Conservation (phyloP, 2,797 vertebrate species). For the Moxostoma hubbsi region DNA sequence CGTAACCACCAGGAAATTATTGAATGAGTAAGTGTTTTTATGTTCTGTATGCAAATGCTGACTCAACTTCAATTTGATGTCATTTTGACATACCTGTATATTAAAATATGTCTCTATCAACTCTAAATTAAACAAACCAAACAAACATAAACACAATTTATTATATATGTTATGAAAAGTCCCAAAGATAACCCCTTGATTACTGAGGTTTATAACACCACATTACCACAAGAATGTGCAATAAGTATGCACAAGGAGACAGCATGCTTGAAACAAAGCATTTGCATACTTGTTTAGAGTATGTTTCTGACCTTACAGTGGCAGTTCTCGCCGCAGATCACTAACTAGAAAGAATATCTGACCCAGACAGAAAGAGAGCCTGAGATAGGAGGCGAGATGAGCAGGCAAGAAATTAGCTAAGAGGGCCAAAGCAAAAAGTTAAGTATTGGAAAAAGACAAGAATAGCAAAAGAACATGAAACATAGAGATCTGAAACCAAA, state of each 20-base stretch:
- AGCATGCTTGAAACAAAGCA: too few relatives aligned
- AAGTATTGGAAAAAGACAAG: constrained; percentile 10
- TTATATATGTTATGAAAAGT: background rate
- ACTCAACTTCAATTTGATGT: constrained; percentile 3
- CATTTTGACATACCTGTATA: background rate
- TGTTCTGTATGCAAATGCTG: constrained; percentile 23
- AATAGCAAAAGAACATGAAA: constrained; percentile 23
- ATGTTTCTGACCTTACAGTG: background rate
- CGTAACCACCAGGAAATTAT: constrained; percentile 8
- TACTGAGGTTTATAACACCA: too few relatives aligned
- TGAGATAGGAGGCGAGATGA: background rate
- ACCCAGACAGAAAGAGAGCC: background rate
- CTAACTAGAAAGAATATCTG: background rate
- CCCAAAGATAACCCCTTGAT: too few relatives aligned
- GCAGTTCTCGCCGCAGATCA: too few relatives aligned
- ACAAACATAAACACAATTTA: background rate
- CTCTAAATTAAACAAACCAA: background rate
- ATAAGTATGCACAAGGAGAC: too few relatives aligned
- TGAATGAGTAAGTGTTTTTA: constrained; percentile 13
- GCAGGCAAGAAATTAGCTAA: constrained; percentile 27
- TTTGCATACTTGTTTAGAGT: too few relatives aligned
- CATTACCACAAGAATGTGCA: too few relatives aligned
- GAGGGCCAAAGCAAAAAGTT: constrained; percentile 19
- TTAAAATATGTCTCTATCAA: background rate
- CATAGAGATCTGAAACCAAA: constrained; percentile 18